Evolutionary conservation across 92 coral and sea anemone species (phyloP).

Genomic region (Porites lobata): DNA sequence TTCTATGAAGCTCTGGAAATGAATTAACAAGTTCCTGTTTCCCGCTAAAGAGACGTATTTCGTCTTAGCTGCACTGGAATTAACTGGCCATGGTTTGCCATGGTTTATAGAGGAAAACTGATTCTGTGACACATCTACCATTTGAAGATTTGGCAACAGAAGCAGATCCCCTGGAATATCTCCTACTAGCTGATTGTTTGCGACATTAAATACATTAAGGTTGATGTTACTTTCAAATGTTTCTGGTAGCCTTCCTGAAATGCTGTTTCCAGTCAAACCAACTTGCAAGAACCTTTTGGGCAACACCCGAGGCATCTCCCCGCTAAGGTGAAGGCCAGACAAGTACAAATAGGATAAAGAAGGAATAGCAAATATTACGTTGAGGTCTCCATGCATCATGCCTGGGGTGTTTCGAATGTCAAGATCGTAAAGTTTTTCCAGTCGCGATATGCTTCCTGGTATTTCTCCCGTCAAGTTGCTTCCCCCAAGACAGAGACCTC

Average conservation of each 20-base stretch:
- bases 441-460: constrained; percentile 58
- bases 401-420: constrained; percentile 66
- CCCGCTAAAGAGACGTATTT: constrained; percentile 46
- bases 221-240: constrained; percentile 25
- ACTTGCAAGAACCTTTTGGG: not conserved
- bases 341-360: constrained; percentile 39
- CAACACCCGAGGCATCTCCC: constrained; percentile 50
- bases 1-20: constrained; percentile 38
- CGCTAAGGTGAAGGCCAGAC: constrained; percentile 59
- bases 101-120: constrained; percentile 32
- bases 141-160: not conserved
- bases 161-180: constrained; percentile 56
- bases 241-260: constrained; percentile 46
- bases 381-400: constrained; percentile 29
- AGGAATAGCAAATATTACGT: constrained; percentile 41
- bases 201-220: constrained; percentile 42
- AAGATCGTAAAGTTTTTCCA: constrained; percentile 36
- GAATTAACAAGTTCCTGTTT: constrained; percentile 49
- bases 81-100: constrained; percentile 33
- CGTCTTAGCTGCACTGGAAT: not conserved
- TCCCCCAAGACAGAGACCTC: constrained; percentile 53
- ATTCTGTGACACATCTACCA: constrained; percentile 56
- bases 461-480: constrained; percentile 52
- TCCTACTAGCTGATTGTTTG: constrained; percentile 56
- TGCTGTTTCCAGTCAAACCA: constrained; percentile 54